Conservation (phyloP, 2,113 vertebrate genomes). For the Psephotus haematonotus region DNA sequence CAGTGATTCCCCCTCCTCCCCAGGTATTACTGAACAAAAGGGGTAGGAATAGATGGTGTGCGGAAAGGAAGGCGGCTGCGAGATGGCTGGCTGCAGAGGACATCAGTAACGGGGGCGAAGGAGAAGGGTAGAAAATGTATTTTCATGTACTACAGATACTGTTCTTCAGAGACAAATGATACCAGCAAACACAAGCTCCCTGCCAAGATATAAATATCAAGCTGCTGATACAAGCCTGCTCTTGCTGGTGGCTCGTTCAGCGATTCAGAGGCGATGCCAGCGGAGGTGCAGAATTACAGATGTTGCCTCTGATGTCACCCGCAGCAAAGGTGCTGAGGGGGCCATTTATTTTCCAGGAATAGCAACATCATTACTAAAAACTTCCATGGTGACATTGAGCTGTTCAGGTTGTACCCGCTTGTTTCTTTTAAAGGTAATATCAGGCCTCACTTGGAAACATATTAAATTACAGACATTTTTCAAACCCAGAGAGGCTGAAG, state of each 20-base stretch:
- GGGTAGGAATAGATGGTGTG: neutral
- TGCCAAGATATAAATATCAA: constrained; percentile 1
- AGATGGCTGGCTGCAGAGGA: neutral
- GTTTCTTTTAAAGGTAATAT: neutral
- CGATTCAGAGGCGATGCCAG: neutral
- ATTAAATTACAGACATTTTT: neutral
- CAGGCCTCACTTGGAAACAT: neutral
- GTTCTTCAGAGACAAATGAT: constrained; percentile 44
- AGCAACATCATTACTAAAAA: constrained; percentile 5
- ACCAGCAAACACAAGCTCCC: neutral
- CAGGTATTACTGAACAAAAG: neutral
- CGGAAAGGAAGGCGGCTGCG: rapidly evolving
- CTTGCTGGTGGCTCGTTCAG: neutral
- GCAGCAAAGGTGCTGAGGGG: constrained; percentile 6
- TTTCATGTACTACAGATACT: constrained; percentile 7
- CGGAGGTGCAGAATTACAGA: constrained; percentile 17
- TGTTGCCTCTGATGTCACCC: neutral
- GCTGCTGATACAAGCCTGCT: neutral
- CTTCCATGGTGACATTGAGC: neutral
- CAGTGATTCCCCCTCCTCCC: rapidly evolving
- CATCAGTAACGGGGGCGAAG: neutral
- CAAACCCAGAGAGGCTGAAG: neutral
- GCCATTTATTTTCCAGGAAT: constrained; percentile 27
- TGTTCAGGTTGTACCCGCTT: neutral
- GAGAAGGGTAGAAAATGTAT: neutral